A percentile compares a stretch with the other conserved stretches of the same genome.
phyloP scores from a whole-genome alignment of 1,140 invertebrate species.

The Berghia stephanieae region DNA sequence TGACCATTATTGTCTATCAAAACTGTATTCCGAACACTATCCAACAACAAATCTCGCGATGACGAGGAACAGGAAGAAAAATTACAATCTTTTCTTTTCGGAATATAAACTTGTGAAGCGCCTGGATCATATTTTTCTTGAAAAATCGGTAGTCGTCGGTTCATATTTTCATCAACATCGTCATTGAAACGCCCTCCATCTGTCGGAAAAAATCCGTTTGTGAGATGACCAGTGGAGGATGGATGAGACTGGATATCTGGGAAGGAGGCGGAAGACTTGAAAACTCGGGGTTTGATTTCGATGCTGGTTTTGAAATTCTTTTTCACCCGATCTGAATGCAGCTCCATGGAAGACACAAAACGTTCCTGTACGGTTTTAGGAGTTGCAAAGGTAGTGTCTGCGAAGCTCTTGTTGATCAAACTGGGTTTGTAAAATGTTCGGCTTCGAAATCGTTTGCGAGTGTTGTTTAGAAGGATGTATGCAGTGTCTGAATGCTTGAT shows the following conservation, averaged over 20 bases:
- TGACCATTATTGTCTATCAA: too few relatives aligned
- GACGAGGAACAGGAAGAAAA: too few relatives aligned
- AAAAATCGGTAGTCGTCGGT: background rate
- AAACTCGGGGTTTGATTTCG: conserved; percentile 50
- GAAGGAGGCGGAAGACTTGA: conserved; percentile 40
- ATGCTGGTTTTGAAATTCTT: conserved; percentile 53
- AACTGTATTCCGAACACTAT: too few relatives aligned
- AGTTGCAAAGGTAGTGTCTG: conserved; percentile 44
- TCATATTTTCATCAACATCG: background rate
- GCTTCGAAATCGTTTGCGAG: conserved; percentile 47
- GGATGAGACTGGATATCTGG: background rate
- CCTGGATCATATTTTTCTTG: conserved; percentile 26
- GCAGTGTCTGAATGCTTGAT: conserved; percentile 45
- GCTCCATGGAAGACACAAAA: conserved; percentile 45
- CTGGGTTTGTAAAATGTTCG: conserved; percentile 50
- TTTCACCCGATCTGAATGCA: conserved; percentile 47
- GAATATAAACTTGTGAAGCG: conserved; percentile 21
- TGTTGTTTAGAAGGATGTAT: conserved; percentile 45
- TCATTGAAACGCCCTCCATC: background rate
- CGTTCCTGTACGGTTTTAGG: conserved; percentile 42
- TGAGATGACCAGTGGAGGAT: background rate
- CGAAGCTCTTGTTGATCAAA: conserved; percentile 43
- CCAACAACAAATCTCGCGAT: too few relatives aligned
- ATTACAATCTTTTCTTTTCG: too few relatives aligned
- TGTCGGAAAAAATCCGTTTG: background rate